Conservation (phyloP, 2,113 vertebrate genomes). For the Isurus oxyrinchus region DNA sequence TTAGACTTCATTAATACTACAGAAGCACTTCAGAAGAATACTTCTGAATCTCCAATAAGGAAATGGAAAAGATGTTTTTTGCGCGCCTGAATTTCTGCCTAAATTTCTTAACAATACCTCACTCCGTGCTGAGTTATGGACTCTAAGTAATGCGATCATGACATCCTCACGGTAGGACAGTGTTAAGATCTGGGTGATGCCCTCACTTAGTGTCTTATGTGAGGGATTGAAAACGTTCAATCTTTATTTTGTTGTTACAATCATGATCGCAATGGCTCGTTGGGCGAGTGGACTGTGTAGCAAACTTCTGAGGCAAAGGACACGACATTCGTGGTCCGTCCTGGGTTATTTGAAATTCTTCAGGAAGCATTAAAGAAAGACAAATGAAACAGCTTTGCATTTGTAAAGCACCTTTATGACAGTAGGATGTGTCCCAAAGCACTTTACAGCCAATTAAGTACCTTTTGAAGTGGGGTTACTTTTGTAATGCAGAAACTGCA, state of each 20-base stretch:
- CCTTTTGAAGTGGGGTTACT: neutral
- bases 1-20: neutral
- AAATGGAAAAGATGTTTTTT: constrained; percentile 14
- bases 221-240: neutral
- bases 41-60: constrained; percentile 12
- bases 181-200: neutral
- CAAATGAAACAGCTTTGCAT: neutral
- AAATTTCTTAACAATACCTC: constrained; percentile 3
- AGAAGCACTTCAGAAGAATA: too few relatives aligned
- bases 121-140: neutral
- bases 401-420: neutral
- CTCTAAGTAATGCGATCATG: neutral
- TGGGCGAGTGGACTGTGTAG: neutral
- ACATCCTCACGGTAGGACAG: neutral
- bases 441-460: neutral
- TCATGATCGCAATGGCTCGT: neutral
- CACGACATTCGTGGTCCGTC: too few relatives aligned
- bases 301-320: neutral
- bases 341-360: neutral
- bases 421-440: neutral
- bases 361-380: neutral
- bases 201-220: neutral
- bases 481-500: neutral
- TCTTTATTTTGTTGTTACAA: neutral
- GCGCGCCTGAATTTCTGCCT: neutral